phyloP scores from a whole-genome alignment of 2,113 vertebrate species.

The Atrichornis clamosus region DNA sequence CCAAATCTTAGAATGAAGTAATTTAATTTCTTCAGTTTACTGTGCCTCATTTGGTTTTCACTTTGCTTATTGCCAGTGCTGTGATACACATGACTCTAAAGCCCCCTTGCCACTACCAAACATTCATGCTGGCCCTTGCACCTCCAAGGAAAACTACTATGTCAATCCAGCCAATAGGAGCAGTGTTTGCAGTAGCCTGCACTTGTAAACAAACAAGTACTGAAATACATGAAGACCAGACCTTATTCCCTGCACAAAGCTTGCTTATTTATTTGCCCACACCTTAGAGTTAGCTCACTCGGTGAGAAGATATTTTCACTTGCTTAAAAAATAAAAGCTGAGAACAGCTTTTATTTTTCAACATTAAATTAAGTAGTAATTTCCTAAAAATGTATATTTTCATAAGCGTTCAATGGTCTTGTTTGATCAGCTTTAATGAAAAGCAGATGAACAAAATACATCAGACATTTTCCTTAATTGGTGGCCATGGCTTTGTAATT shows the following conservation, averaged over 20 bases:
- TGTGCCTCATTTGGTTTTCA: background rate
- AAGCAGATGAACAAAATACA: background rate
- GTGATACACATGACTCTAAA: background rate
- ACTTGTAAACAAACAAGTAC: background rate
- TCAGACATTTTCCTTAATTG: background rate
- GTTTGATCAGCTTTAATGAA: slow-evolving; percentile 12
- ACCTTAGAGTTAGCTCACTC: background rate
- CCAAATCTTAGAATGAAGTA: background rate
- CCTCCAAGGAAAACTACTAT: background rate
- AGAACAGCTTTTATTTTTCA: background rate
- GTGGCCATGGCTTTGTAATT: background rate
- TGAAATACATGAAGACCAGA: background rate
- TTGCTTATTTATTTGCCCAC: background rate
- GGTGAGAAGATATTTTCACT: background rate
- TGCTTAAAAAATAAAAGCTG: background rate
- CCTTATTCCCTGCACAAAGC: background rate
- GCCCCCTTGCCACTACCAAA: background rate
- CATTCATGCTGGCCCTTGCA: background rate
- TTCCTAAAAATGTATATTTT: background rate
- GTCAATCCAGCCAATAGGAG: background rate
- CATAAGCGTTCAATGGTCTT: background rate
- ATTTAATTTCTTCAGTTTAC: background rate
- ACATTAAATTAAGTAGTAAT: background rate
- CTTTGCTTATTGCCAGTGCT: background rate
- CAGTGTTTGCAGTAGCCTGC: background rate